Percentiles rank a stretch among this genome's conserved stretches.
Evolutionary conservation across 1,140 invertebrate genomes (phyloP).

Genomic region (Dinothrombium tinctorium): DNA sequence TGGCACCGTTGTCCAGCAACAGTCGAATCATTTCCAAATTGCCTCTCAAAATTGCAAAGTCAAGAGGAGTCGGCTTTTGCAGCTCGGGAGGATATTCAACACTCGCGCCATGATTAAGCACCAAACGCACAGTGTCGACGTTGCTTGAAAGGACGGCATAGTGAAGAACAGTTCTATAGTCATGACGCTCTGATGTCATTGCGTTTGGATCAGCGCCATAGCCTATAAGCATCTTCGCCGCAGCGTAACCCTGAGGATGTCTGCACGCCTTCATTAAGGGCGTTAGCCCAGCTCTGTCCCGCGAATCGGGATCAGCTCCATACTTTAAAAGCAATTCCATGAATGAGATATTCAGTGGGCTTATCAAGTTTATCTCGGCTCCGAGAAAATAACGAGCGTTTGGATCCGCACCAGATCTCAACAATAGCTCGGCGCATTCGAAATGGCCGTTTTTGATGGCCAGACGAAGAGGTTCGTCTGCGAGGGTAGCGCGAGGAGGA

Average conservation of each 20-base stretch:
- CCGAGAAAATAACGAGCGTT: conserved; percentile 58
- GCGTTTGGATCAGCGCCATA: conserved; percentile 58
- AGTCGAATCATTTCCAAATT: conserved; percentile 39
- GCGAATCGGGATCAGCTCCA: conserved; percentile 60
- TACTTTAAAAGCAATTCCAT: conserved; percentile 53
- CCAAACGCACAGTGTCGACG: conserved; percentile 44
- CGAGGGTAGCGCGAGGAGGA: conserved; percentile 17
- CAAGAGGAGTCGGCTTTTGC: conserved; percentile 53
- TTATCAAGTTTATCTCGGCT: conserved; percentile 63
- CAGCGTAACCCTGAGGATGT: conserved; percentile 46
- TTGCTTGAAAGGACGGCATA: conserved; percentile 63
- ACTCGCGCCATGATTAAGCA: conserved; percentile 50
- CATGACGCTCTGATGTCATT: conserved; percentile 43
- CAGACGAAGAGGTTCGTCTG: conserved; percentile 49
- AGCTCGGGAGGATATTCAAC: conserved; percentile 39
- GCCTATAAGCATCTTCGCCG: conserved; percentile 45
- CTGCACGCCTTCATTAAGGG: conserved; percentile 65
- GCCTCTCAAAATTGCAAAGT: conserved; percentile 52
- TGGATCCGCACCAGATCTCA: conserved; percentile 40
- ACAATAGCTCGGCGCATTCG: conserved; percentile 34
- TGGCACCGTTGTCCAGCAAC: conserved; percentile 33
- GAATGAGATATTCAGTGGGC: conserved; percentile 44
- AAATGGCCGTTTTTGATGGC: conserved; percentile 65
- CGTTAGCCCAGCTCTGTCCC: conserved; percentile 52
- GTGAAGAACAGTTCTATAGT: conserved; percentile 55